These are phyloP conservation scores for Drosophila borborema DNA, from an alignment of 2,888 invertebrate species.

Conservation along the genomic window DNA sequence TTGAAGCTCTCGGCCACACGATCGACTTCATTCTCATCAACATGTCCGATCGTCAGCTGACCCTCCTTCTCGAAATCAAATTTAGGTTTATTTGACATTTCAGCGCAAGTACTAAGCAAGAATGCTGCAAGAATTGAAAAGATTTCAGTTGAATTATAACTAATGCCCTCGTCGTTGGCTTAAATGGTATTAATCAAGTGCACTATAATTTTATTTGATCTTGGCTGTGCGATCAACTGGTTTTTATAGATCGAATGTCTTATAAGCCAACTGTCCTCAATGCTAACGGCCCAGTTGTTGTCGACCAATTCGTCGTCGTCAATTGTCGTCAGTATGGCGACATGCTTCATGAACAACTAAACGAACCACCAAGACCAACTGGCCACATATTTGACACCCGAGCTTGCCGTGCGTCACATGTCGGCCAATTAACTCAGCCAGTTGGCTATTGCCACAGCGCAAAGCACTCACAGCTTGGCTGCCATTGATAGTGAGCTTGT, in stretches of 20 bases:
- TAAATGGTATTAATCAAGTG: conserved; percentile 60
- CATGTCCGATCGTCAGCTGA: conserved; percentile 69
- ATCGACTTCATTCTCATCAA: conserved; percentile 80
- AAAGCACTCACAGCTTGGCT: conserved; percentile 19
- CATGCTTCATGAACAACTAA: conserved; percentile 32
- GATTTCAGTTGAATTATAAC: background rate
- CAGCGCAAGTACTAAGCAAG: background rate
- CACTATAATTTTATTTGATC: conserved; percentile 72
- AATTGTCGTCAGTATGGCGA: conserved; percentile 21
- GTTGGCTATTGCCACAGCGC: conserved; percentile 47
- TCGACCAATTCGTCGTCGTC: conserved; percentile 32
- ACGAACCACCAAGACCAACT: conserved; percentile 20
- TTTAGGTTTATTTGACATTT: conserved; percentile 81
- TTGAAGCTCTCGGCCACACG: conserved; percentile 83
- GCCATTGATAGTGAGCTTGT: conserved; percentile 79
- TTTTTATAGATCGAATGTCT: conserved; percentile 22
- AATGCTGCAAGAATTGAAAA: conserved; percentile 28
- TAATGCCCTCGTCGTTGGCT: conserved; percentile 23
- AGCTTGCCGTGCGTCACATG: conserved; percentile 45
- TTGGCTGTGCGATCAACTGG: conserved; percentile 58
- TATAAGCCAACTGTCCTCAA: conserved; percentile 37
- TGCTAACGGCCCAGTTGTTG: conserved; percentile 29
- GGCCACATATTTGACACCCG: conserved; percentile 54
- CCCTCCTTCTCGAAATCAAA: conserved; percentile 79
- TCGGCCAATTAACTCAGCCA: conserved; percentile 57